These are phyloP conservation scores for Okamejei kenojei DNA, from an alignment of 2,797 vertebrate species.

Conservation along the genomic window DNA sequence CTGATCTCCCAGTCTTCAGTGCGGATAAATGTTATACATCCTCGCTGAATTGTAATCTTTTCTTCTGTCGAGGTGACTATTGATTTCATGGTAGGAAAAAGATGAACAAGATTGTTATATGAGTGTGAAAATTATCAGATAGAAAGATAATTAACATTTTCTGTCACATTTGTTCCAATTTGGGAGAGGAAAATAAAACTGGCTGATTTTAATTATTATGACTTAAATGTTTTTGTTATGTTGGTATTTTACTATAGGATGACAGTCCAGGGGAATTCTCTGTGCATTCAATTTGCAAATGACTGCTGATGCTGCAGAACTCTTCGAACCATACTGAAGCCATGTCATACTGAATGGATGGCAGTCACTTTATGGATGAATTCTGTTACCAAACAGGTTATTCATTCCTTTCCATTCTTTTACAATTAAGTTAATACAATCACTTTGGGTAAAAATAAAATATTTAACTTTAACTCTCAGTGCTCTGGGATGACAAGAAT, in stretches of 20 bases:
- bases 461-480: neutral
- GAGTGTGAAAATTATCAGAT: neutral
- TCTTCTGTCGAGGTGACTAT: neutral
- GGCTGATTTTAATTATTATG: neutral
- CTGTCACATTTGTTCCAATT: neutral
- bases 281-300: neutral
- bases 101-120: neutral
- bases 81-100: neutral
- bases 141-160: neutral
- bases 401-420: neutral
- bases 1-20: neutral
- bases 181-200: neutral
- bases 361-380: neutral
- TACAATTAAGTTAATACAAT: neutral
- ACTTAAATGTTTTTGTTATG: neutral
- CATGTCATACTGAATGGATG: neutral
- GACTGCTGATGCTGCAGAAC: neutral
- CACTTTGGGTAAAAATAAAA: neutral
- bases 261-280: neutral
- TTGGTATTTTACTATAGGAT: neutral
- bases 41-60: neutral
- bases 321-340: neutral
- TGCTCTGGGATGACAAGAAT: neutral
- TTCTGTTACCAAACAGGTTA: neutral
- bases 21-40: neutral